Evolutionary conservation across 2,888 invertebrate genomes (phyloP), one percentile per base, ranked within the genome.

Genomic region (Tachina lurida): DNA sequence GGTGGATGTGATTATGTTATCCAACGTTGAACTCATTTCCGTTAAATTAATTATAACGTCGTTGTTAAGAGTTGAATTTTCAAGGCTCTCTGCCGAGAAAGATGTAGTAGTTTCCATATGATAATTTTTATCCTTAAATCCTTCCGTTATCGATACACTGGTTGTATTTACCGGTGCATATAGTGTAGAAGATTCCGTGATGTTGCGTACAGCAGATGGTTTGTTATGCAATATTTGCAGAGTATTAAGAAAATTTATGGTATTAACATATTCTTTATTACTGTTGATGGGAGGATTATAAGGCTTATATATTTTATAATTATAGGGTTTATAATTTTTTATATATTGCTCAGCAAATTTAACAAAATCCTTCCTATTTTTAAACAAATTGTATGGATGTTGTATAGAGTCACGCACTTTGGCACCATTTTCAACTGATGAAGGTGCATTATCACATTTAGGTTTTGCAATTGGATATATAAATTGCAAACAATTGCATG

Each of bases 241-340:
- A 10, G 67, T 71, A 39, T 22, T 49, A 12, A 77, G 17, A 4
- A 63, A 67, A 56, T 67, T 70, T 39, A 79, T 62, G 13, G 75
- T 63, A 45, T 31, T 19, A 7, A 78, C 52, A 74, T 85, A 70
- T 54, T 71, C 47, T 5, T 75, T 67, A 10, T 56, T 15, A 10
- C 45, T 54, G 41, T 63, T 60, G 5, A 77, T 84, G 9, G 65
- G 15, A 17, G 91, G 88, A 1, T 10, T 84, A 47, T 89, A 91
- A 0, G 90, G 88, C 12, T 43, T 41, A 76, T 90, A 91, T 41
- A 71, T 85, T 77, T 88, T 89, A 0, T 86, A 87, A 17, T 67
- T 82, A 62, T 88, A 88, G 0, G 88, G 85, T 12, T 89, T 88
- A 45, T 87, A 87, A 19, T 87, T 88, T 3, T 65, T 80, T 10